Conservation (phyloP, 2,888 invertebrate species). For the Lasius platythorax region DNA sequence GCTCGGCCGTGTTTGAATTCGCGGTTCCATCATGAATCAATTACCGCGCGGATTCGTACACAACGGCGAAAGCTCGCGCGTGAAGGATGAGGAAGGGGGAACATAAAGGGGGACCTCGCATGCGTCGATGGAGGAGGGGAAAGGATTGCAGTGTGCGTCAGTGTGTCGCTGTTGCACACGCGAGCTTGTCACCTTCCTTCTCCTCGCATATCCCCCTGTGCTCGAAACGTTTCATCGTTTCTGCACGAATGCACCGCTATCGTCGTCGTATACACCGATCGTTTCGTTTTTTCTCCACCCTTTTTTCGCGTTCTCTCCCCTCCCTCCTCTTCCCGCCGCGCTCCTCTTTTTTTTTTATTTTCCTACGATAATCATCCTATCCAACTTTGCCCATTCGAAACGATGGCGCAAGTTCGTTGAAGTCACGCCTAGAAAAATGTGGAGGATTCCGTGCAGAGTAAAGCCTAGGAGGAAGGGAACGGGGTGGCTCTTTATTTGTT, state of each 20-base stretch:
- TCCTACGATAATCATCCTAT: slow-evolving; percentile 66
- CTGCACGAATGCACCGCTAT: slow-evolving; percentile 62
- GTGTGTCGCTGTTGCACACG: slow-evolving; percentile 27
- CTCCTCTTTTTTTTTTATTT: slow-evolving; percentile 43
- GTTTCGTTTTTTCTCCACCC: slow-evolving; percentile 48
- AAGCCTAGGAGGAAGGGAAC: not conserved
- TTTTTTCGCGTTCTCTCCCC: slow-evolving; percentile 7
- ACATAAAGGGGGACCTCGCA: slow-evolving; percentile 73
- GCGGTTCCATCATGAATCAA: slow-evolving; percentile 83
- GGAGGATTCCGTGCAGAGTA: slow-evolving; percentile 50
- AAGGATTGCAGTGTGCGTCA: slow-evolving; percentile 19
- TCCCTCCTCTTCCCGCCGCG: not conserved
- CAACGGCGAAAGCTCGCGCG: slow-evolving; percentile 76
- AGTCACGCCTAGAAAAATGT: slow-evolving; percentile 60
- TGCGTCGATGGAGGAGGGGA: slow-evolving; percentile 21
- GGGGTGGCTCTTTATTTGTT: slow-evolving; percentile 25
- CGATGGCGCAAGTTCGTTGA: slow-evolving; percentile 64
- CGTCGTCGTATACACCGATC: slow-evolving; percentile 40
- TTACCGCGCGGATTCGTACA: slow-evolving; percentile 81
- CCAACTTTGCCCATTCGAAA: slow-evolving; percentile 69
- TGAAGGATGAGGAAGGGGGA: slow-evolving; percentile 70
- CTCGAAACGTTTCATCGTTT: slow-evolving; percentile 51
- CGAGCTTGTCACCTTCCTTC: slow-evolving; percentile 25
- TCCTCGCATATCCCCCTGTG: not conserved
- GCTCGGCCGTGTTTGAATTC: slow-evolving; percentile 80